Base-by-base conservation (phyloP, 2,888 invertebrate species). In the Melinaea marsaeus region DNA sequence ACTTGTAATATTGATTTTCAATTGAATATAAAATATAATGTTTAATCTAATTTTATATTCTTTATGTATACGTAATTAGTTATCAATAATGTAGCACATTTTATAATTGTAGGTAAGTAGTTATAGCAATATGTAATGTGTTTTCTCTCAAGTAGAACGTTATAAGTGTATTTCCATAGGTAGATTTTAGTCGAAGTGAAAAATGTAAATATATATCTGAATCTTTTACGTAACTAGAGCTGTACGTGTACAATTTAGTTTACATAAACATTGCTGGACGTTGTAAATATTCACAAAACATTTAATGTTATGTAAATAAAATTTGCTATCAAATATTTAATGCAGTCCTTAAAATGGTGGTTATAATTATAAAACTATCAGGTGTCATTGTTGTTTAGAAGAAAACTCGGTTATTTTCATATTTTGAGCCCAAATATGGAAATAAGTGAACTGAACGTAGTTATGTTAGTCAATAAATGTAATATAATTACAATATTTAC, bases 391-490 rank as follows among this genome's bases (percentile, higher is more conserved):
- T 32, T 51, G 2, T 51, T 9, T 32, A 6, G 42, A 42, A 1
- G 4, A 32, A 51, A 13, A 51, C 59, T 68, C 62, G 69, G 65
- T 69, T 72, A 68, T 68, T 70, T 69, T 67, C 69, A 71, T 75
- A 73, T 75, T 74, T 60, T 74, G 76, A 76, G 76, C 76, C 76
- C 76, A 70, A 74, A 75, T 75, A 74, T 71, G 73, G 69, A 69
- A 71, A 66, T 66, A 64, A 69, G 68, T 70, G 67, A 60, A 56
- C 47, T 55, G 3, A 35, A 33, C 33, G 57, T 57, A 42, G 42
- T 13, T n/a, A n/a, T 22, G 22, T 55, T 60, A 11, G n/a, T 56
- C 13, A 58, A n/a, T 46, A 55, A 57, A 13, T 42, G 33, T 34
- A 48, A 37, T 58, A 58, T n/a, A 46, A 55, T 32, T 58, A 58